These are phyloP conservation scores for Phalera bucephala DNA, from an alignment of 2,888 invertebrate genomes.

Conservation along the genomic window DNA sequence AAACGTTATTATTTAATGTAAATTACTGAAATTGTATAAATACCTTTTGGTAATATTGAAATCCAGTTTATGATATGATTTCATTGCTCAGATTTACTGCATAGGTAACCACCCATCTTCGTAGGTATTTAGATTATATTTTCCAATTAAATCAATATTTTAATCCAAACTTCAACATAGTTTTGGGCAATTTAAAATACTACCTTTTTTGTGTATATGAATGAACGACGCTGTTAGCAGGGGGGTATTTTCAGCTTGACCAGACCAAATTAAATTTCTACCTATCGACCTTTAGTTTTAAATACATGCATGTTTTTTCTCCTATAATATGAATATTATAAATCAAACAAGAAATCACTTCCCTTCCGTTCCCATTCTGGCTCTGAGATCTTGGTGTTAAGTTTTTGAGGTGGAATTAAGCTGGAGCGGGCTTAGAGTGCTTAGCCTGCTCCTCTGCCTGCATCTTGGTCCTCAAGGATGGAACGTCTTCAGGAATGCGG, in stretches of 20 bases:
- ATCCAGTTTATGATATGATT: conserved; percentile 51
- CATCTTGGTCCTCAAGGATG: conserved; percentile 91
- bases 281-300: no score
- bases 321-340: not conserved
- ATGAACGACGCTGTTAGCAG: no score
- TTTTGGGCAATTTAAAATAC: no score
- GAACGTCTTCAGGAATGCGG: conserved; percentile 92
- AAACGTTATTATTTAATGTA: no score
- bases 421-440: conserved; percentile 41
- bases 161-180: no score
- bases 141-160: no score
- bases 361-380: conserved; percentile 19
- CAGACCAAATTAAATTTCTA: no score
- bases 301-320: conserved; percentile 6
- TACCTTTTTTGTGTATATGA: no score
- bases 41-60: conserved; percentile 10
- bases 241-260: no score
- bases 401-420: conserved; percentile 6
- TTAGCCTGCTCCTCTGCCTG: conserved; percentile 81
- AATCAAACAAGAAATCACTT: conserved; percentile 24
- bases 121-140: no score
- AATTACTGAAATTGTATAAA: conserved; percentile 1
- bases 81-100: no score
- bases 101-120: no score
- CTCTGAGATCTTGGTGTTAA: conserved; percentile 32